A percentile compares a stretch with the other conserved stretches of the same genome.
phyloP scores from a whole-genome alignment of 2,113 vertebrate genomes.

The Oreamnos americanus region DNA sequence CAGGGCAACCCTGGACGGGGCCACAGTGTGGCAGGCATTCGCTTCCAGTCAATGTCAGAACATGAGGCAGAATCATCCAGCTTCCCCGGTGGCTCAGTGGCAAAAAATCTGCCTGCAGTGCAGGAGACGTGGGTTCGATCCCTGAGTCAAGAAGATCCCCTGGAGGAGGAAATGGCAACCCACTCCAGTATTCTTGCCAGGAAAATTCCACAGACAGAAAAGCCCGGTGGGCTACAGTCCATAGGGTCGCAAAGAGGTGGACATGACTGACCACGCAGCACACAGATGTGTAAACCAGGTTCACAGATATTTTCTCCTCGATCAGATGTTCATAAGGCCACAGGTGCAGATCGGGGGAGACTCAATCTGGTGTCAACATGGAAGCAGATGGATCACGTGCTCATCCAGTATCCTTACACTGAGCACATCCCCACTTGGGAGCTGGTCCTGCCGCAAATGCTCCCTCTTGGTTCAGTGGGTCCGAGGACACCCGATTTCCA shows the following conservation, averaged over 20 bases:
- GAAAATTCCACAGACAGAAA: background rate
- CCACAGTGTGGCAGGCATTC: background rate
- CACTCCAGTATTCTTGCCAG: background rate
- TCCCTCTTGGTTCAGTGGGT: background rate
- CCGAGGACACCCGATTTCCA: background rate
- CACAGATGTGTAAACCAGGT: background rate
- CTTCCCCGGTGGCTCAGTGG: background rate
- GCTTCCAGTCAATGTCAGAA: background rate
- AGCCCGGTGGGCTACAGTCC: background rate
- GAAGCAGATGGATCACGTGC: background rate
- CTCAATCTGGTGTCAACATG: background rate
- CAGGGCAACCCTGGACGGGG: too few relatives aligned
- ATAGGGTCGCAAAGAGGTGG: background rate
- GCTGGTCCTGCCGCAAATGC: rapidly evolving
- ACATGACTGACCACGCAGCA: background rate
- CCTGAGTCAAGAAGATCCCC: background rate
- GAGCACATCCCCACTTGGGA: background rate
- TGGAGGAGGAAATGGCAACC: background rate
- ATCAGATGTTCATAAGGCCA: background rate
- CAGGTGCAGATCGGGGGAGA: background rate
- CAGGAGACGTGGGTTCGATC: background rate
- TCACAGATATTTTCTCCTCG: background rate
- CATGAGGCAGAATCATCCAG: background rate
- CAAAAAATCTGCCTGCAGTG: background rate
- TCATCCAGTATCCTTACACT: background rate